phyloP scores from a whole-genome alignment of 2,113 vertebrate genomes.

The Pongo abelii region DNA sequence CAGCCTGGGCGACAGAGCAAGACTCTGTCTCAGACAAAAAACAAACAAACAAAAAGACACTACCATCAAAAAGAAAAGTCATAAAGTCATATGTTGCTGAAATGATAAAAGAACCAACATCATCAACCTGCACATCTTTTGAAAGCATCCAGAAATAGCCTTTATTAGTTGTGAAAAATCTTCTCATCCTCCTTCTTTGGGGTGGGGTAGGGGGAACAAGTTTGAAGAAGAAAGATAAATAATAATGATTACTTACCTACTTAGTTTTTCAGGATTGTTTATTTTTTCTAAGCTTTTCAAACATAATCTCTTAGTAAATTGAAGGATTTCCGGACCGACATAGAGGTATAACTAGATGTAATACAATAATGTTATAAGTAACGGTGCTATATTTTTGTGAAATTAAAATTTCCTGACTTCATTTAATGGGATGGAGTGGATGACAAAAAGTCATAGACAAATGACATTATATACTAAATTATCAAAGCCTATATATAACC shows the following conservation, averaged over 20 bases:
- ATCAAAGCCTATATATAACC: conserved; percentile 13
- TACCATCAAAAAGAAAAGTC: not conserved
- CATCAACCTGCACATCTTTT: not conserved
- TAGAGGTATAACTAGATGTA: not conserved
- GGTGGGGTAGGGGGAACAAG: not conserved
- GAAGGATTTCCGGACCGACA: not conserved
- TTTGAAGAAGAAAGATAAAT: not conserved
- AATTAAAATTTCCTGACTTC: conserved; percentile 24
- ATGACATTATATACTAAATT: not conserved
- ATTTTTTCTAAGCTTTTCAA: conserved; percentile 44
- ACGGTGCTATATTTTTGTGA: conserved; percentile 33
- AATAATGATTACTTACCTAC: not conserved
- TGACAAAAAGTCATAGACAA: not conserved
- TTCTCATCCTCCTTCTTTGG: not conserved
- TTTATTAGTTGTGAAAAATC: conserved; percentile 5
- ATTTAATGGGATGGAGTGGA: not conserved
- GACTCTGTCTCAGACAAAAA: too few relatives aligned
- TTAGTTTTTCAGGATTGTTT: conserved; percentile 30
- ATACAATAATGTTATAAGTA: not conserved
- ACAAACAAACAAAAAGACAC: too few relatives aligned
- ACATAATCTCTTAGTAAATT: not conserved
- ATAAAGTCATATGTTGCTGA: not conserved
- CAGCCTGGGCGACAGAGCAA: too few relatives aligned
- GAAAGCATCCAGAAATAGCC: not conserved
- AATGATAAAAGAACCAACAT: not conserved